Base-by-base conservation (phyloP, 2,888 invertebrate species). In the Mystacides longicornis region DNA sequence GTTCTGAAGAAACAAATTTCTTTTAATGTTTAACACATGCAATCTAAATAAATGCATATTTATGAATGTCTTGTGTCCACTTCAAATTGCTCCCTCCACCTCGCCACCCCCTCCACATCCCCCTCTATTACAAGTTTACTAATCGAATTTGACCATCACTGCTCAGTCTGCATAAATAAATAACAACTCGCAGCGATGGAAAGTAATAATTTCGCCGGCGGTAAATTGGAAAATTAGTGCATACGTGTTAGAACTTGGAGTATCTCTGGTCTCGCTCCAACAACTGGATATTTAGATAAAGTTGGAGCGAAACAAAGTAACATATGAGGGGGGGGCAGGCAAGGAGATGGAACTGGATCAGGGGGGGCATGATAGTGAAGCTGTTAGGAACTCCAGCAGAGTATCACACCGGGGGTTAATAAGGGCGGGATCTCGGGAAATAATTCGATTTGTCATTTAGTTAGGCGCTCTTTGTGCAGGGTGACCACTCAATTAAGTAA, bases 361-460 rank as follows among this genome's bases (percentile, higher is more conserved):
- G 11, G 27, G 19, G 56, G 52, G 56, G 58, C 56, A 57, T 54
- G 56, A 54, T 27, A 46, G 52, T 53, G 61, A 57, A 52, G 59
- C 55, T 54, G 60, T 51, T 37, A 3, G 21, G 56, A 55, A 54
- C 55, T 52, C 57, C 57, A 52, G 59, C 52, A 23, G 59, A 43
- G 59, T 49, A 53, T 54, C 58, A 54, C 60, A 33, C 55, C 61
- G 56, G 61, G 61, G 61, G 61, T 61, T 59, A 61, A 61, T 59
- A 59, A 61, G 61, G 59, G 57, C 59, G 48, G 60, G 58, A 58
- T 56, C 58, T 47, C 48, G 57, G 57, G 57, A 59, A 59, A 61
- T 61, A 61, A 61, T 61, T 61, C 61, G 61, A 61, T 61, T 61
- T 61, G 61, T 61, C 61, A 61, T 61, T 61, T 61, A 61, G 59